These are phyloP conservation scores for Kobus ellipsiprymnus DNA, from an alignment of 2,113 vertebrate species.

Conservation along the genomic window DNA sequence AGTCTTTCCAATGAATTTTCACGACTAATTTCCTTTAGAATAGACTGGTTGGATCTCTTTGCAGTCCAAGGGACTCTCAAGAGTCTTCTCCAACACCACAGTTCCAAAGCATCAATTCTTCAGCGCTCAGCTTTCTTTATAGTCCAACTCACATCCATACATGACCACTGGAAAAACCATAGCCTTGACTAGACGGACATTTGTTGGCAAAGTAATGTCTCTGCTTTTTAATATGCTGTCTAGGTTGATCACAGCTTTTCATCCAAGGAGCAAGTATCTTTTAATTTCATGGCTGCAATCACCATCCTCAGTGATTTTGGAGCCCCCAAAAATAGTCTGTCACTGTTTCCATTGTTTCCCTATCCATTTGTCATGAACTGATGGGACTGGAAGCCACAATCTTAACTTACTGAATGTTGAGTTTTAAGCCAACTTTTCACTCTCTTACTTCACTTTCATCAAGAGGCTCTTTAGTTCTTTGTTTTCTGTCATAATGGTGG, in stretches of 20 bases:
- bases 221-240: not conserved
- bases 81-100: not conserved
- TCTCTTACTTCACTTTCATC: not conserved
- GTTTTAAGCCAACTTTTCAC: not conserved
- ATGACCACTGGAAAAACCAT: not conserved
- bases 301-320: not conserved
- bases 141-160: not conserved
- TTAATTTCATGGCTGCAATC: not conserved
- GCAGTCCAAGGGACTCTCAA: not conserved
- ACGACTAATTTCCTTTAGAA: not conserved
- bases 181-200: not conserved
- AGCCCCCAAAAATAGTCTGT: not conserved
- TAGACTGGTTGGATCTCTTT: not conserved
- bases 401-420: not conserved
- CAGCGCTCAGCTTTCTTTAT: accelerated
- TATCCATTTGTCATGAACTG: not conserved
- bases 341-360: not conserved
- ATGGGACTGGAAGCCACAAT: not conserved
- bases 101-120: not conserved
- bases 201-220: not conserved
- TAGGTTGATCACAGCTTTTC: not conserved
- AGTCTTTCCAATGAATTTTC: not conserved
- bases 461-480: not conserved
- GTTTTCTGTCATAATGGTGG: not conserved
- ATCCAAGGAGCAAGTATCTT: not conserved